Base-by-base conservation (phyloP, 2,888 invertebrate genomes). In the Thumatha senex region DNA sequence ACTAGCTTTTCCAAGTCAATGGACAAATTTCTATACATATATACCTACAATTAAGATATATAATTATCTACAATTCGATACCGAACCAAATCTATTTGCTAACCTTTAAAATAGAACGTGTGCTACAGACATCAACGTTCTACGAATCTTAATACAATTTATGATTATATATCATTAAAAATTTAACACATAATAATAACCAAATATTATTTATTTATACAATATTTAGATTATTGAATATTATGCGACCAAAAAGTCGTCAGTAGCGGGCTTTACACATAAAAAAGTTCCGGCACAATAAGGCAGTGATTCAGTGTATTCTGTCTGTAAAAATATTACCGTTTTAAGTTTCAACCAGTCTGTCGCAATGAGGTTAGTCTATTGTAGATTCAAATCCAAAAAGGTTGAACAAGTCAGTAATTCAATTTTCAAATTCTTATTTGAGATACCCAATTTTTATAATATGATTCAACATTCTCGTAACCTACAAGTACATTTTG, bases 381-480 rank as follows among this genome's bases (percentile, higher is more conserved):
- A 89, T 89, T 90, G 89, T 90, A 90, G 88, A 90, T 89, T 90
- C 90, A 90, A 90, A 90, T 90, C 90, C 90, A 89, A 90, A 89
- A 89, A 81, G 79, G 84, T 90, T 86, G 82, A 89, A 89, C 83
- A 76, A 87, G 84, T 89, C 84, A 81, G 78, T 86, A 77, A 80
- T 82, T 80, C 71, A 80, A 79, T 86, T 86, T 84, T 80, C 84
- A 84, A 84, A 85, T 76, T 82, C 84, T 85, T 89, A 89, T 84
- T 74, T 85, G 88, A 86, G 82, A 86, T 88, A 89, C 84, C 82
- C 86, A 84, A 67, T 60, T 73, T 72, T 79, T 81, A 86, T 83
- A 87, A 10, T 82, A 89, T 82, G 86, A 75, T 81, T 89, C 86
- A 89, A 89, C 88, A 85, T 87, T 85, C 81, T 86, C 89, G 78